Percentiles rank a stretch among this genome's conserved stretches.
Evolutionary conservation across 2,888 invertebrate species (phyloP).

Genomic region (Nasonovia ribisnigri): DNA sequence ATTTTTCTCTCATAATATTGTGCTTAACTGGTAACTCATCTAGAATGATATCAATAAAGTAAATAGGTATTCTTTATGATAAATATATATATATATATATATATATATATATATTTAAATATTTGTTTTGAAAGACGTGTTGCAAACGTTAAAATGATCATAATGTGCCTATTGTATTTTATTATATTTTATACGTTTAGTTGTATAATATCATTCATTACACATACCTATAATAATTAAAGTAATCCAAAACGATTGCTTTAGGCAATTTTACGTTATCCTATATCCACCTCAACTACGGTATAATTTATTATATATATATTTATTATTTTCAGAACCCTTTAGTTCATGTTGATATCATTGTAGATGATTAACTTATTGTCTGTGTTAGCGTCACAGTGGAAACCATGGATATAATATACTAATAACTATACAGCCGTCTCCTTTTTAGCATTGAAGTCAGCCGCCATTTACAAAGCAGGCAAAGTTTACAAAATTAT

Average conservation of each 20-base stretch:
- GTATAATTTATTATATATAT: neutral
- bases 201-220: neutral
- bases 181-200: no score
- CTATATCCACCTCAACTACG: neutral
- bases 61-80: neutral
- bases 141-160: neutral
- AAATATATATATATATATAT: neutral
- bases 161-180: neutral
- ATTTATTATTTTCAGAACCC: neutral
- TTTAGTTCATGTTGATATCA: neutral
- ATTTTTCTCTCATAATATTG: no score
- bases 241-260: neutral
- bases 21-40: neutral
- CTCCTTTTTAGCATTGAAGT: no score
- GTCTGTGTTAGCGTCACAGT: neutral
- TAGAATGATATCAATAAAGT: neutral
- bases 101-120: no score
- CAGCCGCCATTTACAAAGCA: no score
- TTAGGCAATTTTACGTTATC: neutral
- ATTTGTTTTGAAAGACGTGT: neutral
- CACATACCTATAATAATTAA: neutral
- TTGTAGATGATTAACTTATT: neutral
- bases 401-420: neutral
- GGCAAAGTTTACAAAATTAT: no score
- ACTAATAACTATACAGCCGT: no score